Conservation (phyloP, 2,113 vertebrate species). For the Dicrurus megarhynchus region DNA sequence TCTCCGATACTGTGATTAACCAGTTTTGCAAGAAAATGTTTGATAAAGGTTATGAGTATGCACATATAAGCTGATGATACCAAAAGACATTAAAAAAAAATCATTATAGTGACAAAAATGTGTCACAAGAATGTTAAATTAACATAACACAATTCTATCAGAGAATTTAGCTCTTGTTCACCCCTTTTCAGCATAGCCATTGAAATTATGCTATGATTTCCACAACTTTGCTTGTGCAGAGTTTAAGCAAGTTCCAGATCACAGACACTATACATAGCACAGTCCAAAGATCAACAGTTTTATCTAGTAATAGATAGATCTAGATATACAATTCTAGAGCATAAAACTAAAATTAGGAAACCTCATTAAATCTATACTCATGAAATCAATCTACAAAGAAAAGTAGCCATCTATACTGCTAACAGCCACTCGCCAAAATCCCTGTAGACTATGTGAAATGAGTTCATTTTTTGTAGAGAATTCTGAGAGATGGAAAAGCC, state of each 20-base stretch:
- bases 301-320: constrained; percentile 23
- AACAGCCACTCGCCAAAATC: constrained; percentile 21
- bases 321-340: constrained; percentile 48
- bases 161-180: neutral
- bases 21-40: neutral
- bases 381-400: neutral
- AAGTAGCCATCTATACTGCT: neutral
- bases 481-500: neutral
- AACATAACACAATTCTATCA: neutral
- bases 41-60: neutral
- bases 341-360: constrained; percentile 59
- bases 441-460: neutral
- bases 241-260: neutral
- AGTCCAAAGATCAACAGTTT: constrained; percentile 31
- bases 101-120: neutral
- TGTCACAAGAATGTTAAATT: neutral
- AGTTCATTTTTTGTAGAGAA: neutral
- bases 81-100: neutral
- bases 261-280: neutral
- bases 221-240: neutral
- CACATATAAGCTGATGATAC: neutral
- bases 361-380: constrained; percentile 19
- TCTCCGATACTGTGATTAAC: rapidly evolving
- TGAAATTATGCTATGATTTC: neutral
- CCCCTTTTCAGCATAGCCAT: neutral